Base-by-base conservation (phyloP, 2,797 vertebrate genomes). In the Hemitrygon akajei region DNA sequence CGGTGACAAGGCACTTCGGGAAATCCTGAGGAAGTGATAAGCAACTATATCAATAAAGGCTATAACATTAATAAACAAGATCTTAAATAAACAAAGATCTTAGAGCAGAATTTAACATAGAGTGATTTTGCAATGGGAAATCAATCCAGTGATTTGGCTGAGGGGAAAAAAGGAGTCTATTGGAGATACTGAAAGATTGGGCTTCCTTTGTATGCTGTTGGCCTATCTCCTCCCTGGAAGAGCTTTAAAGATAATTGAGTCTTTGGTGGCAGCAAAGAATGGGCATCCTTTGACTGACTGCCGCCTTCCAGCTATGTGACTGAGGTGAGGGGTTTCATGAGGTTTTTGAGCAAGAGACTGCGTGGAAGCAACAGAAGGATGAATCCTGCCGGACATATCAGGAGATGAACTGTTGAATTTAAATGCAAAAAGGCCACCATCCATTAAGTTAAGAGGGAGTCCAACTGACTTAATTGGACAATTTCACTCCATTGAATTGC, bases 31-130 rank as follows among this genome's bases (percentile, higher is more conserved):
- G 12, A 79, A 79, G 77, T 79, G 77, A 79, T 79, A 79, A 79
- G 77, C 14, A 34, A n/a, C n/a, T 80, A 80, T 37, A 80, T 80
- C 34, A 80, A 40, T 80, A 40, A 14, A 80, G 34, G 34, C 79
- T 80, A 37, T 80, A 7, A 80, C 79, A 40, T 80, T 80, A 80
- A 80, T 80, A 80, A 80, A 80, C 79, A 80, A 40, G 79, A 80
- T 80, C 16, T 18, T 40, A 6, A 18, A 37, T 40, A 80, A 80
- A 6, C 79, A 80, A 40, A 80, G 79, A 40, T 0, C 34, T 18
- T 37, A 0, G 79, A 14, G 16, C 5, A 18, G 79, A 80, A 80
- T 40, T 40, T 80, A 80, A 80, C n/a, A 12, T 22, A 16, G 79
- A 80, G 79, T n/a, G 37, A 34, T 16, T 80, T 80, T 40, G 12